Evolutionary conservation across 1,140 invertebrate genomes (phyloP), one percentile per base, ranked within the genome.

Genomic region (Cardiocondyla obscurior): DNA sequence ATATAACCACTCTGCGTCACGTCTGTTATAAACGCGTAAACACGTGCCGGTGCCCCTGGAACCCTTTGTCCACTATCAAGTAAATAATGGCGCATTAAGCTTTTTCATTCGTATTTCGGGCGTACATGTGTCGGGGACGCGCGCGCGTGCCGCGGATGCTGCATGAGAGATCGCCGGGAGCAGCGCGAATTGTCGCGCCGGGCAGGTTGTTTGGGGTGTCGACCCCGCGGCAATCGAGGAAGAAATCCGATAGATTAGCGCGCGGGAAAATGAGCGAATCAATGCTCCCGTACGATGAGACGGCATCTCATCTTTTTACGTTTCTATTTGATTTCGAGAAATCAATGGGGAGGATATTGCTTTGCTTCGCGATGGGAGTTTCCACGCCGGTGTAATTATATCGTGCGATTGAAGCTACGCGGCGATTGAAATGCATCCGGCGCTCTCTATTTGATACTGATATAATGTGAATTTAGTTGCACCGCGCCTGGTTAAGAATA

Each of bases 71-170:
- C 92, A 93, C 93, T 92, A 93, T 92, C 91, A 88, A 93, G 92
- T 93, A 93, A 94, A 94, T 94, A 93, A 94, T 93, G 92, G 93
- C 91, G 88, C 93, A 93, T 94, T 92, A 92, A 93, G 92, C 91
- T 94, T 94, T 94, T 94, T 94, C 91, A 92, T 94, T 92, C 90
- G 90, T 72, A 88, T 88, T n/a, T 88, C 84, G 70, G 77, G 82
- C 65, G 70, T 84, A 74, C 72, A 76, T 85, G 86, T 72, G 70
- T 72, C 76, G 76, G 79, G 36, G 76, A 57, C 58, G 51, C 73
- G 44, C 67, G 55, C 84, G 74, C 77, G 62, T 67, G 49, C 74
- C 85, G 70, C 1, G 46, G 33, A 44, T 28, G 55, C 72, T 65
- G 60, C 76, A 70, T 49, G 42, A 67, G 64, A 70, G 74, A 81